Percentiles rank a stretch among this genome's conserved stretches.
These are phyloP conservation scores for Mergus octosetaceus DNA, from an alignment of 2,797 vertebrate genomes.

Conservation along the genomic window DNA sequence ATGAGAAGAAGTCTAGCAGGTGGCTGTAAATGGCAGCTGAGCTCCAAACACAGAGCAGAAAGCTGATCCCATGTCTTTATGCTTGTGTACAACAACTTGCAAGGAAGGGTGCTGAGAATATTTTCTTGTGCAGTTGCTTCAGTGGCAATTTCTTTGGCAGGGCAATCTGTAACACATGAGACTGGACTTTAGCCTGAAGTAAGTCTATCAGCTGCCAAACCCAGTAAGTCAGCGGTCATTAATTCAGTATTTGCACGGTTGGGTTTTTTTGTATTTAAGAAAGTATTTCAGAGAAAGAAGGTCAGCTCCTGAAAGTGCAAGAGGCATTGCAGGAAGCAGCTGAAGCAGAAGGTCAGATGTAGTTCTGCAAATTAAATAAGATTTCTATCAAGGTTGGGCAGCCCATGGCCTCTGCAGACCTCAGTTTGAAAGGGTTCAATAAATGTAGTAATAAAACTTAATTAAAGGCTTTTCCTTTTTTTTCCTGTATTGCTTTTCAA, in stretches of 20 bases:
- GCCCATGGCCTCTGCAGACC: neutral
- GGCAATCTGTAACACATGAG: neutral
- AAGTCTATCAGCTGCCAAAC: neutral
- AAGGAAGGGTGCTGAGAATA: neutral
- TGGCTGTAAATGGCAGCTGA: neutral
- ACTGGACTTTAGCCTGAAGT: neutral
- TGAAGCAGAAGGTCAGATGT: conserved; percentile 38
- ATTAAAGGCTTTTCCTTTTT: neutral
- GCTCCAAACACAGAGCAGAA: neutral
- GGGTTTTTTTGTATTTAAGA: neutral
- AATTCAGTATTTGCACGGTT: neutral
- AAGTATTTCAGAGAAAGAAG: conserved; percentile 14
- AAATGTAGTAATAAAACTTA: neutral
- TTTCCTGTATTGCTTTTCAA: neutral
- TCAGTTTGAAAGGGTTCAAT: neutral
- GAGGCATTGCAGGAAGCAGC: neutral
- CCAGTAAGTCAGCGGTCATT: neutral
- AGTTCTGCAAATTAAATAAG: neutral
- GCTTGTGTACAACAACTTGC: neutral
- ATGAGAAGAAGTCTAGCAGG: rapidly evolving
- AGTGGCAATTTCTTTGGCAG: neutral
- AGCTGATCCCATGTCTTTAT: neutral
- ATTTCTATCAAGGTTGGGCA: neutral
- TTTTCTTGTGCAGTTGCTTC: neutral
- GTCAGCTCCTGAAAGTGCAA: neutral